These are phyloP conservation scores for Sebastes baramenuke DNA, from an alignment of 2,797 vertebrate genomes.

Conservation along the genomic window DNA sequence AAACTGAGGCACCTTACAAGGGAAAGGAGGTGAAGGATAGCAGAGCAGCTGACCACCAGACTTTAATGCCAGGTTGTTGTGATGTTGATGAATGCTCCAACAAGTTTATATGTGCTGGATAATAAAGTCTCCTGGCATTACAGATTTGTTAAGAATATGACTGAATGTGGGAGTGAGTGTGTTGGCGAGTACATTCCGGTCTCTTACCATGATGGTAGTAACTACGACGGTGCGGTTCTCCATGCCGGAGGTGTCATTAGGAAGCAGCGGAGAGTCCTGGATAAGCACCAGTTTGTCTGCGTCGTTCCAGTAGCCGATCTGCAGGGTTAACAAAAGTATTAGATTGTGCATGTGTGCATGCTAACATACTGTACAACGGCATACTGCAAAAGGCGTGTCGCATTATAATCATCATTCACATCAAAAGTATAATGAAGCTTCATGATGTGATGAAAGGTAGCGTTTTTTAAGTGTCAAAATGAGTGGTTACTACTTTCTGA, in stretches of 20 bases:
- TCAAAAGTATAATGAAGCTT: background rate
- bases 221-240: slow-evolving; percentile 95
- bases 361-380: rapidly evolving
- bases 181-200: background rate
- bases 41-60: background rate
- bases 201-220: slow-evolving; percentile 95
- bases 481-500: background rate
- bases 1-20: background rate
- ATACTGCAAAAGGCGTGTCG: background rate
- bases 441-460: background rate
- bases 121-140: slow-evolving; percentile 10
- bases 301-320: slow-evolving; percentile 97
- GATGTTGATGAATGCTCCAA: background rate
- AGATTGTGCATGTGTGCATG: background rate
- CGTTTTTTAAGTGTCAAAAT: too few relatives aligned
- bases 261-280: slow-evolving; percentile 90
- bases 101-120: background rate
- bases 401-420: background rate
- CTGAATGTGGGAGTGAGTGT: background rate
- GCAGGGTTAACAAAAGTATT: slow-evolving; percentile 29
- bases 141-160: background rate
- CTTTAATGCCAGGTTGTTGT: background rate
- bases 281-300: slow-evolving; percentile 95
- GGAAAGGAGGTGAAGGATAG: background rate
- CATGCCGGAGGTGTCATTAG: slow-evolving; percentile 91